Evolutionary conservation across 2,888 invertebrate genomes (phyloP).

Genomic region (Temnothorax rugatulus): DNA sequence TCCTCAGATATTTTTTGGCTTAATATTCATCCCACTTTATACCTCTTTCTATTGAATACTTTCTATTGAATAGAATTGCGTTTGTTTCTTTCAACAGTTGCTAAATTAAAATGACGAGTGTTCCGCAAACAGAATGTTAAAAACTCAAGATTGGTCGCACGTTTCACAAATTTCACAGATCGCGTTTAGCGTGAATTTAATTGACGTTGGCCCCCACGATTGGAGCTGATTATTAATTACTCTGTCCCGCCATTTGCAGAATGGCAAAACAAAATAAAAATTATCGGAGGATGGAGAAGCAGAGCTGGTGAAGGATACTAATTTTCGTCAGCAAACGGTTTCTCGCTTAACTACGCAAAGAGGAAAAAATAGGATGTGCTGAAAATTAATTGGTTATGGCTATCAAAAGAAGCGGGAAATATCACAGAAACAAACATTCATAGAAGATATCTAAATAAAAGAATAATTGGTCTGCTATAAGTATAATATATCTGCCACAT

Average conservation of each 20-base stretch:
- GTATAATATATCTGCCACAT: neutral
- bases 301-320: constrained; percentile 1
- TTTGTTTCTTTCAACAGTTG: neutral
- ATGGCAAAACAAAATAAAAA: constrained; percentile 42
- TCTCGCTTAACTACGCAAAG: neutral
- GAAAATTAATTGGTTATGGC: constrained; percentile 50
- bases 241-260: constrained; percentile 57
- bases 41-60: neutral
- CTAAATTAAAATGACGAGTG: neutral
- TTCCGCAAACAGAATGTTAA: constrained; percentile 8
- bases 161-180: constrained; percentile 25
- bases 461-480: neutral
- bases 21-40: neutral
- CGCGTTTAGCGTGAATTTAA: constrained; percentile 58
- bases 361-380: constrained; percentile 2
- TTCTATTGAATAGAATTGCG: neutral
- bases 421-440: neutral
- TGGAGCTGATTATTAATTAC: constrained; percentile 62
- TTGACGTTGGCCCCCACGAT: constrained; percentile 60
- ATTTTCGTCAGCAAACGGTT: constrained; percentile 31
- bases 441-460: constrained; percentile 10
- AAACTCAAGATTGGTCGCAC: constrained; percentile 30
- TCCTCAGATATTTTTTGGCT: neutral
- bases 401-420: neutral
- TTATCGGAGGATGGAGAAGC: neutral